Evolutionary conservation across 1,140 invertebrate genomes (phyloP).

Genomic region (Drosophila sulfurigaster): DNA sequence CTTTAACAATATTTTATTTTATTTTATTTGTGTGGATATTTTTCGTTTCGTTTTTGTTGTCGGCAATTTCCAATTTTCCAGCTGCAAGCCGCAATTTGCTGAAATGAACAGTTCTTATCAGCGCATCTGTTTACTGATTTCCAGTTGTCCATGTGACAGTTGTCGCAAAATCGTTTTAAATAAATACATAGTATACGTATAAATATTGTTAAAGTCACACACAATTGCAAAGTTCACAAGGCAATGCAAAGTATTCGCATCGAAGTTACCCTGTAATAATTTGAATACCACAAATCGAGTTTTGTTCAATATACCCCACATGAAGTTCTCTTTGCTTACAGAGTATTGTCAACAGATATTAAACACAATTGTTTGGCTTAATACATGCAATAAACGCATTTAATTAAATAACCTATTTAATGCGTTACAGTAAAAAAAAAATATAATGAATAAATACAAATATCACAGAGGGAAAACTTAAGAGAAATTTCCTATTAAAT

Average conservation of each 20-base stretch:
- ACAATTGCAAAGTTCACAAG: background rate
- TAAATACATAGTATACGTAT: conserved; percentile 31
- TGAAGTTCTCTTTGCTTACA: background rate
- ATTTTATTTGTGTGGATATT: conserved; percentile 7
- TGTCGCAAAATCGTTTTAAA: conserved; percentile 26
- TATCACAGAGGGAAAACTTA: background rate
- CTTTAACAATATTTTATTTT: conserved; percentile 28
- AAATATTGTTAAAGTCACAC: background rate
- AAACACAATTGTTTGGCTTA: conserved; percentile 43
- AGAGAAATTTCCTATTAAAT: conserved; percentile 62
- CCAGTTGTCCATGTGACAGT: conserved; percentile 15
- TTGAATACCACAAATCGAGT: background rate
- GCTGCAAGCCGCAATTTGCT: conserved; percentile 39
- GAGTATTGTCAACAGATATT: conserved; percentile 31
- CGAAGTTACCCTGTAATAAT: background rate
- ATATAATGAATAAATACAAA: conserved; percentile 33
- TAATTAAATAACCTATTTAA: conserved; percentile 79
- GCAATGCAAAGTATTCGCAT: background rate
- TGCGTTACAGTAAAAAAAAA: conserved; percentile 48
- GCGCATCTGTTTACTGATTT: conserved; percentile 20
- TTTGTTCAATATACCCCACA: background rate
- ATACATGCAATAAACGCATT: conserved; percentile 56
- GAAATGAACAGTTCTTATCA: conserved; percentile 32
- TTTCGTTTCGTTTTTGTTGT: background rate
- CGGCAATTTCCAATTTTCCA: conserved; percentile 13